Percentiles rank a stretch among this genome's conserved stretches.
These are phyloP conservation scores for Dicranocentrus wangi DNA, from an alignment of 2,888 invertebrate genomes.

Conservation along the genomic window DNA sequence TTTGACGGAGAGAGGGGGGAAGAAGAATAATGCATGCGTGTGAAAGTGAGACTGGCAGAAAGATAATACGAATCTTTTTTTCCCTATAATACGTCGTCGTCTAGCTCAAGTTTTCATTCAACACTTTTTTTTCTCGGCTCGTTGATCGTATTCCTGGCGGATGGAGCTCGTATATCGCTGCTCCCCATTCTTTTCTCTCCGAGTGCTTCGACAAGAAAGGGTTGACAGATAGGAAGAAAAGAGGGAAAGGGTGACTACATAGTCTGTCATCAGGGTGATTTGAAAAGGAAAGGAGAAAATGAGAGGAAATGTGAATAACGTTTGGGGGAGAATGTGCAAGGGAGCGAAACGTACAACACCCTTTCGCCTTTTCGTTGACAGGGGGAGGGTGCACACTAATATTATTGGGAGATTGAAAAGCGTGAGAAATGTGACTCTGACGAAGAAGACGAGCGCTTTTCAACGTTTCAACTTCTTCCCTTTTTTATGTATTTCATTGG, in stretches of 20 bases:
- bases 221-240: conserved; percentile 5
- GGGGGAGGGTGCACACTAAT: conserved; percentile 10
- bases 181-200: conserved; percentile 7
- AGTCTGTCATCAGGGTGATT: conserved; percentile 13
- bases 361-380: not conserved
- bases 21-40: not conserved
- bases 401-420: conserved; percentile 16
- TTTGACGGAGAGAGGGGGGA: not conserved
- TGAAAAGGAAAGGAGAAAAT: conserved; percentile 16
- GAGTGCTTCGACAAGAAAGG: conserved; percentile 4
- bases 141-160: not conserved
- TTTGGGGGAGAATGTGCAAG: not conserved
- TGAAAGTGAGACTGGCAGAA: conserved; percentile 1
- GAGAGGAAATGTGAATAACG: conserved; percentile 1
- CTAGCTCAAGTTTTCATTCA: not conserved
- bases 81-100: not conserved
- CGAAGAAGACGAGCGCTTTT: not conserved
- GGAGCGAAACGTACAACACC: no score
- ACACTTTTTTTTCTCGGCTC: not conserved
- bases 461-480: not conserved
- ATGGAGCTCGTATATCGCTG: not conserved
- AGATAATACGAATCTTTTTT: not conserved
- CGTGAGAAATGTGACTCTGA: conserved; percentile 16
- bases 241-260: conserved; percentile 3
- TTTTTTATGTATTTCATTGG: not conserved